These are phyloP conservation scores for Piezodorus guildinii DNA, from an alignment of 1,140 invertebrate genomes.

Conservation along the genomic window DNA sequence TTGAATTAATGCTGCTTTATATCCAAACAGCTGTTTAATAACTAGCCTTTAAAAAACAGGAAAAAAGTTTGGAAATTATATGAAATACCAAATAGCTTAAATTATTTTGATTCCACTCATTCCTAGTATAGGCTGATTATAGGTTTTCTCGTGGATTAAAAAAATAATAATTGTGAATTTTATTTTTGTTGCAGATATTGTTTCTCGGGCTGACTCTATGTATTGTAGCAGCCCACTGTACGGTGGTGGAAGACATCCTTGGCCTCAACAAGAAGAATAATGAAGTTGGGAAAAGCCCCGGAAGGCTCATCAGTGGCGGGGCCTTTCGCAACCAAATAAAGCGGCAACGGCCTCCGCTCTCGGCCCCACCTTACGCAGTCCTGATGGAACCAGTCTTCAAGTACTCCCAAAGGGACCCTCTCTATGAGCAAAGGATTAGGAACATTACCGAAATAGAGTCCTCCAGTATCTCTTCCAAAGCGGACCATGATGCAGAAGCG, in stretches of 20 bases:
- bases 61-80: too few relatives aligned
- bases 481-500: background rate
- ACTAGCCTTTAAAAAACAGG: too few relatives aligned
- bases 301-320: background rate
- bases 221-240: background rate
- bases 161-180: too few relatives aligned
- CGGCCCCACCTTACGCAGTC: constrained; percentile 55
- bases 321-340: background rate
- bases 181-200: background rate
- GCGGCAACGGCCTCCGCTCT: background rate
- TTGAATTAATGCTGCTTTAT: too few relatives aligned
- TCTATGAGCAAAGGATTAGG: constrained; percentile 45
- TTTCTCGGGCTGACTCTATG: background rate
- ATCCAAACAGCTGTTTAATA: too few relatives aligned
- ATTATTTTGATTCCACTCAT: too few relatives aligned
- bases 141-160: too few relatives aligned
- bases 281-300: background rate
- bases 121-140: too few relatives aligned
- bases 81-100: too few relatives aligned
- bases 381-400: constrained; percentile 68
- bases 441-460: background rate
- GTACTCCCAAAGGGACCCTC: constrained; percentile 62
- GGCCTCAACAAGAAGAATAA: background rate
- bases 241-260: background rate
- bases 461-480: background rate